These are phyloP conservation scores for Genyomyrus donnyi DNA, from an alignment of 2,113 vertebrate species.

Conservation along the genomic window DNA sequence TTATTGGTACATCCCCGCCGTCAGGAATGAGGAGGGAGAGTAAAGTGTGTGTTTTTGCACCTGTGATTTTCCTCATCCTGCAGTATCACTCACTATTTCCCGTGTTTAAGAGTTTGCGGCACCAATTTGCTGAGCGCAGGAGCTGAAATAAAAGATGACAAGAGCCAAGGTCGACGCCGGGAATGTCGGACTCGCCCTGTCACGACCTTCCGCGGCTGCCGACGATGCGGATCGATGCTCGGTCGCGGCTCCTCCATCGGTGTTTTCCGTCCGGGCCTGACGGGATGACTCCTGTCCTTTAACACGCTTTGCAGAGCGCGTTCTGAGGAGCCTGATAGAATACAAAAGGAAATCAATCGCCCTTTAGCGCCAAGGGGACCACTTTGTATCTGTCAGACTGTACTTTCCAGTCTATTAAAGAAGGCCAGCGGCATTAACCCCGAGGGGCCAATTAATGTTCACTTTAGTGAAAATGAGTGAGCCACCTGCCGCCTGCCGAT, in stretches of 20 bases:
- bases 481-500: neutral
- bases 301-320: neutral
- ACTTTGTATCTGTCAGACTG: constrained; percentile 1
- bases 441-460: neutral
- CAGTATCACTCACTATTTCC: neutral
- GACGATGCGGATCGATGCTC: neutral
- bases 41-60: neutral
- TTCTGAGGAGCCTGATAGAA: neutral
- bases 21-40: neutral
- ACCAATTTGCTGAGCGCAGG: neutral
- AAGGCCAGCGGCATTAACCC: neutral
- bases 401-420: constrained; percentile 3
- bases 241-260: neutral
- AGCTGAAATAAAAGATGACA: neutral
- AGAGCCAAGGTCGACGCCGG: neutral
- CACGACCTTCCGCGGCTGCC: neutral
- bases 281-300: neutral
- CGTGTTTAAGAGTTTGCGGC: neutral
- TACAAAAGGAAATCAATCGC: constrained; percentile 15
- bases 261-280: neutral
- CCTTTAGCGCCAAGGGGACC: neutral
- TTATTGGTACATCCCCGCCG: neutral
- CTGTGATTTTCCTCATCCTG: neutral
- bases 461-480: neutral
- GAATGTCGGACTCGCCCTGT: neutral